Conservation (phyloP, 2,888 invertebrate genomes). For the Crioceris asparagi region DNA sequence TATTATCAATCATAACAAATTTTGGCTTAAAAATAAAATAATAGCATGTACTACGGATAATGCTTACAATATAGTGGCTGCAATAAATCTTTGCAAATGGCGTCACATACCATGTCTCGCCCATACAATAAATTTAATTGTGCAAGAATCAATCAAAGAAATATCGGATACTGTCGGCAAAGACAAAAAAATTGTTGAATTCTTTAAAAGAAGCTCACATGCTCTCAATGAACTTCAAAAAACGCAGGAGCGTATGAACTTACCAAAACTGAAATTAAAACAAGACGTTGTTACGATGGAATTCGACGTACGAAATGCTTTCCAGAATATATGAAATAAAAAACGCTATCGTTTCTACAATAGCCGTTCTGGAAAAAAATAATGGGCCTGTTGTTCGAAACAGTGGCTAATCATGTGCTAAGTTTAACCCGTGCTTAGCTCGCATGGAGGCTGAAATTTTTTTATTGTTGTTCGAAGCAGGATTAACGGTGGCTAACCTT, state of each 20-base stretch:
- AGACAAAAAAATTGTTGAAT: neutral
- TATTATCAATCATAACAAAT: no score
- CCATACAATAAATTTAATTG: neutral
- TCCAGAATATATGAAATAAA: neutral
- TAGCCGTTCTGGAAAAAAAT: neutral
- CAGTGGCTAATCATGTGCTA: no score
- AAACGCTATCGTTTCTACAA: neutral
- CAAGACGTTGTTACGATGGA: no score
- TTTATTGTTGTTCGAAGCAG: no score
- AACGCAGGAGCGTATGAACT: neutral
- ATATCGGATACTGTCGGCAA: neutral
- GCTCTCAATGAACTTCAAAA: neutral
- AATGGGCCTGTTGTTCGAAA: no score
- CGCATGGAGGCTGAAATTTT: no score
- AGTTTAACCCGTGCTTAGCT: no score
- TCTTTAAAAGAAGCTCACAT: neutral
- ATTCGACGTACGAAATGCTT: neutral
- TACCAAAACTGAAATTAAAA: no score
- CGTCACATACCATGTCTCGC: neutral
- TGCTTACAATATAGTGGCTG: neutral
- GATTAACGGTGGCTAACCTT: no score
- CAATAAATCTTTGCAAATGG: neutral
- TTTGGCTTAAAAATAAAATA: no score
- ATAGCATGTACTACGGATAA: no score
- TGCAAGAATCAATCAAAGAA: neutral